Conservation (phyloP, 2,113 vertebrate species). For the Ifrita kowaldi region DNA sequence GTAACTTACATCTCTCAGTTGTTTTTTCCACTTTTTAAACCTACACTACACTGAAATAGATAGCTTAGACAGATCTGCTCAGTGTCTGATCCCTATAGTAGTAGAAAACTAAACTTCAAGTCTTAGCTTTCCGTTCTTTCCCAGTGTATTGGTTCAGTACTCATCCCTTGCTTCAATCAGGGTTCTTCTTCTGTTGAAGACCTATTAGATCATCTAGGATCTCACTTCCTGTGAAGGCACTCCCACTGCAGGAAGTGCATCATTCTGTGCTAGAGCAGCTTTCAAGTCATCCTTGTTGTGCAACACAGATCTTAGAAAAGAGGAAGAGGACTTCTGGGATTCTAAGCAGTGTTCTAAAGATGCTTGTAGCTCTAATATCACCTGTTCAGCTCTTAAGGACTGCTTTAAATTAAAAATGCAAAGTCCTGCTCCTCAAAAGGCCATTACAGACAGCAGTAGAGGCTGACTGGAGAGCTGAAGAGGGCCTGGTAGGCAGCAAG, state of each 20-base stretch:
- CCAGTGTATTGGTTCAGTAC: background rate
- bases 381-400: background rate
- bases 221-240: background rate
- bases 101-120: background rate
- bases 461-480: background rate
- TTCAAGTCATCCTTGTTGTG: background rate
- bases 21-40: background rate
- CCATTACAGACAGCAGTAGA: background rate
- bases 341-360: background rate
- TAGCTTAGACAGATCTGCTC: background rate
- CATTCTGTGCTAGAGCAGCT: background rate
- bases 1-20: background rate
- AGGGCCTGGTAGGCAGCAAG: background rate
- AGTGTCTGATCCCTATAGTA: background rate
- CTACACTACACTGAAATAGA: background rate
- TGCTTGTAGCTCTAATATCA: background rate
- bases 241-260: background rate
- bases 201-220: background rate
- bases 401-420: background rate
- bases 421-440: background rate
- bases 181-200: background rate
- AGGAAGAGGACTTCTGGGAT: background rate
- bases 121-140: background rate
- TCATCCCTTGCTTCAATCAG: background rate
- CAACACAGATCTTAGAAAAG: background rate